Base-by-base conservation (phyloP, 2,113 vertebrate genomes). In the Aegithalos caudatus region DNA sequence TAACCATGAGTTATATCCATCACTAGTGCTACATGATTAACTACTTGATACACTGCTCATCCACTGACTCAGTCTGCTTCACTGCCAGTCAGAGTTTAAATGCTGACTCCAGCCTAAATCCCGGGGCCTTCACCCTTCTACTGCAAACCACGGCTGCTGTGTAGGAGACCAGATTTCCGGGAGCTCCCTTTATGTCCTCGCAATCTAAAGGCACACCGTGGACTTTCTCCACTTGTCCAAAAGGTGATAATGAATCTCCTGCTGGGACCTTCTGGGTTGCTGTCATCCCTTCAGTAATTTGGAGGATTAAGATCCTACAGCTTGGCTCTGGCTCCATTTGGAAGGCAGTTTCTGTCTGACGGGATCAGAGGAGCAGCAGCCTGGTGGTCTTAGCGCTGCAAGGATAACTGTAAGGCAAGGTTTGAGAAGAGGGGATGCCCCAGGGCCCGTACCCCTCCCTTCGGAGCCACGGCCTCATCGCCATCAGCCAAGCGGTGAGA, bases 311-410 rank as follows among this genome's bases (percentile, higher is more conserved):
- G 10, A n/a, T 37, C n/a, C 31, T 6, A 2, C 14, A 7, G n/a
- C 4, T 31, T 10, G 14, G 13, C 16, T 72, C 50, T 15, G n/a
- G 15, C 19, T 44, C 53, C 33, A n/a, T 65, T 16, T 4, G 31
- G 54, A 51, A 64, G 51, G 29, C 14, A 18, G 12, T 14, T 57
- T 60, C 20, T 45, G 28, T 5, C 48, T 10, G 33, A 18, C 2
- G n/a, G 58, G 9, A 27, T 19, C 5, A 12, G 51, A 35, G 28
- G 8, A 71, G 31, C 22, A 8, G 42, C 51, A 17, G 47, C 37
- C 31, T 0, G 16, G 10, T 2, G 47, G 35, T 17, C 29, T 9
- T 2, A 7, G 29, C 11, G 18, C n/a, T 5, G 18, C 17, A 15
- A 20, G 65, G 7, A 3, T 11, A n/a, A 5, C 28, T 12, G 8